Base-by-base conservation (phyloP, 2,888 invertebrate species). In the Drosophila pseudotakahashii region DNA sequence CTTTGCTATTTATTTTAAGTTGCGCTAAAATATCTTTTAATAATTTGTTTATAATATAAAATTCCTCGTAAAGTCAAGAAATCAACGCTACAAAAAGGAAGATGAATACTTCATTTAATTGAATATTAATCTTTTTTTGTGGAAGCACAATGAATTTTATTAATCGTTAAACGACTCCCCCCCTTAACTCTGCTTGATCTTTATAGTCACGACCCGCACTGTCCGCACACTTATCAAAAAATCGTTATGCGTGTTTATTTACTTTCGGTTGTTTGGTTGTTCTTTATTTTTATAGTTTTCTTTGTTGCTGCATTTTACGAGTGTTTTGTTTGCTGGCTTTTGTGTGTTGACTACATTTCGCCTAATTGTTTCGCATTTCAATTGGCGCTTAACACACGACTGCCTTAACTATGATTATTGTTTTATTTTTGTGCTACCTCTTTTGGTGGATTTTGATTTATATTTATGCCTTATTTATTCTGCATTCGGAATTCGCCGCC, bases 221-320 rank as follows among this genome's bases (percentile, higher is more conserved):
- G 44, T 61, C n/a, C 41, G 3, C 54, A 2, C 26, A 57, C 62
- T 70, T 80, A 77, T 80, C 70, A 77, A 67, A 60, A 48, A 52
- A 44, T 74, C 59, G 30, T 70, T 53, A 37, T 54, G 63, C 54
- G 66, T 64, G 51, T 52, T 47, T 61, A 62, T 63, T 62, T 62
- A 63, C 34, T 42, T 63, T 30, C 2, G 1, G 1, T 30, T 34
- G 2, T 6, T 66, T 61, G 39, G 26, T 45, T 37, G 59, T 60
- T 66, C 14, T 47, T 39, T 57, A 39, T 45, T 51, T 32, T 36
- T 58, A 30, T 23, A 41, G 16, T 50, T 39, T 60, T 51, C 50
- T 44, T 53, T 32, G 44, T 57, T 71, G 32, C 63, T 57, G 44
- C n/a, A 41, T 34, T 68, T 63, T 52, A 55, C 37, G 60, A 60